Evolutionary conservation across 2,113 vertebrate species (phyloP).

Genomic region (Dryoscopus gambensis): DNA sequence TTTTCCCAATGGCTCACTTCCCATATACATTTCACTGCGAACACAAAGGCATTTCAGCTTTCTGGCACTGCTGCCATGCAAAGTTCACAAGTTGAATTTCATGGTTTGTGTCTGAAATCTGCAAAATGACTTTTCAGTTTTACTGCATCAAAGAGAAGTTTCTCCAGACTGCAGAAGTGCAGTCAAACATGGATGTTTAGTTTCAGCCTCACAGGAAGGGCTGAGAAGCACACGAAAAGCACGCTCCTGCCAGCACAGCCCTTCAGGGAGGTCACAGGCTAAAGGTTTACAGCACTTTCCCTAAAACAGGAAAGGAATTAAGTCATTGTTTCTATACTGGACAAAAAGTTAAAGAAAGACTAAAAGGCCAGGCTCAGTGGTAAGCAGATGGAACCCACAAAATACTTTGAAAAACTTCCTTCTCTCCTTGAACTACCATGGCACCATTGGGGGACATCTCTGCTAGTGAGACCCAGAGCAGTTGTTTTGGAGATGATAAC

Average conservation of each 20-base stretch:
- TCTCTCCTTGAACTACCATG: background rate
- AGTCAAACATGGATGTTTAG: conserved; percentile 2
- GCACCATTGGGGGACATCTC: background rate
- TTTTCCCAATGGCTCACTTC: background rate
- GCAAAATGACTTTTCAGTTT: conserved; percentile 31
- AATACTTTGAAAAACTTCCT: background rate
- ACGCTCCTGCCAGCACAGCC: background rate
- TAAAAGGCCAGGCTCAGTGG: background rate
- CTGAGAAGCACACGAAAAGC: background rate
- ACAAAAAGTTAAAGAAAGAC: conserved; percentile 15
- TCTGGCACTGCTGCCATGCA: background rate
- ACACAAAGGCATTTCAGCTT: background rate
- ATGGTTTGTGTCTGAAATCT: background rate
- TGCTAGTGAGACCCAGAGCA: background rate
- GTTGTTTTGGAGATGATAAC: background rate
- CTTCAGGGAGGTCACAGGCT: background rate
- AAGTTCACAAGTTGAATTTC: background rate
- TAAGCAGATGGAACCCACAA: background rate
- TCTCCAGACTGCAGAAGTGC: background rate
- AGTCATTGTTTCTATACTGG: background rate
- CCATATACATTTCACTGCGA: background rate
- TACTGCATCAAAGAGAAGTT: background rate
- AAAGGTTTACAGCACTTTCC: background rate
- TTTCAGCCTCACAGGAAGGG: conserved; percentile 13
- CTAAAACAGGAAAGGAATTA: background rate